Evolutionary conservation across 1,140 invertebrate genomes (phyloP).

Genomic region (Andrena cerasifolii): DNA sequence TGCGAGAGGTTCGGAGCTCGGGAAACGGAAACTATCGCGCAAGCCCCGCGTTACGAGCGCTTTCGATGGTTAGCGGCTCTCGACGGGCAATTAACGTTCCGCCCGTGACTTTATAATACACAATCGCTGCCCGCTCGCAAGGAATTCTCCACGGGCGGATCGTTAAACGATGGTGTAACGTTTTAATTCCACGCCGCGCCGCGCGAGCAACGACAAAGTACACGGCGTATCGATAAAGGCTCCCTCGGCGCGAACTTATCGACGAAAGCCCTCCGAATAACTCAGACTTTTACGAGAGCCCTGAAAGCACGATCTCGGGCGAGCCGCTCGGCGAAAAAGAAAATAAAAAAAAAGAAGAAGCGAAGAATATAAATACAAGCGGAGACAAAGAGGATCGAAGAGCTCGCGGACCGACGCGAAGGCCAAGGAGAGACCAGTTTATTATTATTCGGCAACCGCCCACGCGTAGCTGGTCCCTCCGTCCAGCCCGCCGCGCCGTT

Average conservation of each 20-base stretch:
- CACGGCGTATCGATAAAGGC: neutral
- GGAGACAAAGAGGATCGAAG: constrained; percentile 58
- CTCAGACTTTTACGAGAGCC: constrained; percentile 20
- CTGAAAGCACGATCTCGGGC: constrained; percentile 4
- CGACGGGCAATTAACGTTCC: constrained; percentile 7
- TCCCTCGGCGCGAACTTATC: neutral
- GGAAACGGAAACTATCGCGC: neutral
- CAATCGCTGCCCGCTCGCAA: neutral
- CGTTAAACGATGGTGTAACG: neutral
- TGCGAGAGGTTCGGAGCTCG: neutral
- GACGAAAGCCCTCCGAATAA: constrained; percentile 8
- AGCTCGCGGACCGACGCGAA: constrained; percentile 52
- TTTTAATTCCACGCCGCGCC: constrained; percentile 22
- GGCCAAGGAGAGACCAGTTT: constrained; percentile 71
- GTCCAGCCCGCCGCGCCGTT: neutral
- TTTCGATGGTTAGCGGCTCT: neutral
- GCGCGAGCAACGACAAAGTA: neutral
- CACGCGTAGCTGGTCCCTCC: constrained; percentile 67
- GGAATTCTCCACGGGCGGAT: neutral
- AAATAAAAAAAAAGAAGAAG: constrained; percentile 16
- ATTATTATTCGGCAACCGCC: constrained; percentile 75
- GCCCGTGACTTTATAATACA: neutral
- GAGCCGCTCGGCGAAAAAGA: neutral
- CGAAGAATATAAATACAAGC: constrained; percentile 33
- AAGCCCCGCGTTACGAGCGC: neutral